Evolutionary conservation across 2,113 vertebrate genomes (phyloP).

Genomic region (Proterorhinus semilunaris): DNA sequence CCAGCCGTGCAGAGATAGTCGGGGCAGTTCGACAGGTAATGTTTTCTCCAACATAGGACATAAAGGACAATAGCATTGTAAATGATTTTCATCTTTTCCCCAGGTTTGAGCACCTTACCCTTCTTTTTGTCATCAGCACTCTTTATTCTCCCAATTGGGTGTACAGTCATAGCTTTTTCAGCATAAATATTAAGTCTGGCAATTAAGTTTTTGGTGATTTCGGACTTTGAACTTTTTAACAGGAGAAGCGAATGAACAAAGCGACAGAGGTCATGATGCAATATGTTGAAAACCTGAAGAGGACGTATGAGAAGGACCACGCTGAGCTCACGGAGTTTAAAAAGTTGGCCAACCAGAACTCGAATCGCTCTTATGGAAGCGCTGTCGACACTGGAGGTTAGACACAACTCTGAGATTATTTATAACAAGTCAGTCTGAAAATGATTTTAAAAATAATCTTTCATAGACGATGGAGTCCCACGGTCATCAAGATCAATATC

Average conservation of each 20-base stretch:
- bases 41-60: not conserved
- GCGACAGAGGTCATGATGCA: constrained; percentile 99
- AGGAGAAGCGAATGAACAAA: constrained; percentile 98
- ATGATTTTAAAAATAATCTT: not conserved
- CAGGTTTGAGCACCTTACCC: too few relatives aligned
- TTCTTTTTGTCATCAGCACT: too few relatives aligned
- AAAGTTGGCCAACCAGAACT: constrained; percentile 97
- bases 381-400: constrained; percentile 83
- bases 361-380: constrained; percentile 85
- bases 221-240: not conserved
- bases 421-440: not conserved
- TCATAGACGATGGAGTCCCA: constrained; percentile 91
- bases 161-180: too few relatives aligned
- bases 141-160: too few relatives aligned
- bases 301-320: constrained; percentile 96
- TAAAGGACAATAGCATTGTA: too few relatives aligned
- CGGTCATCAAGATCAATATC: constrained; percentile 92
- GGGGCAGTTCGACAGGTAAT: constrained; percentile 92
- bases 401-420: not conserved
- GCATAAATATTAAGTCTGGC: too few relatives aligned
- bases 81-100: too few relatives aligned
- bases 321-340: constrained; percentile 96
- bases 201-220: too few relatives aligned
- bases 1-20: constrained; percentile 92
- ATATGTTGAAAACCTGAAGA: constrained; percentile 96